Conservation (phyloP, 1,140 invertebrate genomes). For the Lethrus apterus region DNA sequence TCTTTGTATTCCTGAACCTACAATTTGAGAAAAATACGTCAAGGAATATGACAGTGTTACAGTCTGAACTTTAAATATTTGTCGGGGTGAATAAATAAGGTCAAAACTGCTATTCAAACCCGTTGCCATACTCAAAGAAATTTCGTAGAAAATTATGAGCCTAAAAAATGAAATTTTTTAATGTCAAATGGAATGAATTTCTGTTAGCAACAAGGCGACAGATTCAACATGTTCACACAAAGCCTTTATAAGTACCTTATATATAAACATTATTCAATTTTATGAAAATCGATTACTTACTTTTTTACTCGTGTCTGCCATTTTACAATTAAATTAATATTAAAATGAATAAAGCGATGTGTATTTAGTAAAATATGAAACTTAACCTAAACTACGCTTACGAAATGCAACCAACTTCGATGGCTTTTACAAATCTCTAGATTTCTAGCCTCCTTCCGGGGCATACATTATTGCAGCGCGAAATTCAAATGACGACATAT, state of each 20-base stretch:
- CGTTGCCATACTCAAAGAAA: slow-evolving; percentile 1
- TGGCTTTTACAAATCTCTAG: no score
- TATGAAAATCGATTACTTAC: background rate
- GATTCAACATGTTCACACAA: background rate
- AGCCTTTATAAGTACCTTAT: background rate
- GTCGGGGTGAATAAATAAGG: no score
- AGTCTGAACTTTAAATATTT: background rate
- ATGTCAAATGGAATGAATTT: background rate
- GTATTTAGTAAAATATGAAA: slow-evolving; percentile 9
- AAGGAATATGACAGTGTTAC: slow-evolving; percentile 1
- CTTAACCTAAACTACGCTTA: slow-evolving; percentile 14
- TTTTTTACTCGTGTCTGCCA: slow-evolving; percentile 4
- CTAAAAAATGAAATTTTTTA: no score
- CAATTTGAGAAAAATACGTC: slow-evolving; percentile 29
- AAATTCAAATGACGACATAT: no score
- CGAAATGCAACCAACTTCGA: no score
- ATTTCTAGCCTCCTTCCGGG: no score
- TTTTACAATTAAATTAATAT: slow-evolving; percentile 1
- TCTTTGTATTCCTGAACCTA: slow-evolving; percentile 82
- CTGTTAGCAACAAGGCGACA: background rate
- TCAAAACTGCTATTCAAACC: background rate
- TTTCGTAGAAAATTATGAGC: slow-evolving; percentile 2
- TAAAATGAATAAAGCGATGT: background rate
- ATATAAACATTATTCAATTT: background rate
- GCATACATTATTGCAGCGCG: no score